phyloP scores from a whole-genome alignment of 2,113 vertebrate species.

The Jaculus jaculus region DNA sequence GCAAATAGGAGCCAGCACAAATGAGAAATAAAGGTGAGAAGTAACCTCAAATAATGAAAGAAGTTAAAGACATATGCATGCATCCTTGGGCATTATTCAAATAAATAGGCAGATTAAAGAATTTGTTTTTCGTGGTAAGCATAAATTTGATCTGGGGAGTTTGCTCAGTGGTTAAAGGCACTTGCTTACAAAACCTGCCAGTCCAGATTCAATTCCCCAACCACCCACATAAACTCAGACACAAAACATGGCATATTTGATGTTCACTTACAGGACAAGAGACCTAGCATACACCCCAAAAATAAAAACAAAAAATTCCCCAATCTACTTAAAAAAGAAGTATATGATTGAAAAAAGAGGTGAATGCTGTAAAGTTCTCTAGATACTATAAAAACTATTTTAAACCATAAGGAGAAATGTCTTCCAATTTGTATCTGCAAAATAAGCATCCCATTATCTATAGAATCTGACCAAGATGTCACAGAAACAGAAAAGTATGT shows the following conservation, averaged over 20 bases:
- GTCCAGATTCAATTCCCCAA: too few species aligned
- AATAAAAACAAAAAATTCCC: neutral
- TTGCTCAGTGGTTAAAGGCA: too few species aligned
- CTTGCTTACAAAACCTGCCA: too few species aligned
- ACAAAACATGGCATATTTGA: too few species aligned
- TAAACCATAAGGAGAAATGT: neutral
- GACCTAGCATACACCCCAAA: too few species aligned
- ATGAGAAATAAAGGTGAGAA: neutral
- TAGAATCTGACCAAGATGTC: neutral
- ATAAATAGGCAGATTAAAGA: neutral
- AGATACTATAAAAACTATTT: neutral
- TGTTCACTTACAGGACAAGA: too few species aligned
- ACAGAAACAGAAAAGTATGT: slow-evolving; percentile 15
- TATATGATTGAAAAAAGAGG: neutral
- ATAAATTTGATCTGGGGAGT: too few species aligned
- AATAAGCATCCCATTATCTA: neutral
- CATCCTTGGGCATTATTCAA: neutral
- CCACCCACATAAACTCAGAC: too few species aligned
- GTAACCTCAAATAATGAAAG: neutral
- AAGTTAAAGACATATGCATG: neutral
- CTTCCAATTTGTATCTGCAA: neutral
- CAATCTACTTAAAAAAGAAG: slow-evolving; percentile 13
- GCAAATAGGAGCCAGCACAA: neutral
- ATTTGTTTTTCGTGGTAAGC: neutral
- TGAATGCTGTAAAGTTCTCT: slow-evolving; percentile 10